Conservation (phyloP, 2,113 vertebrate species). For the Megaceryle maxima region DNA sequence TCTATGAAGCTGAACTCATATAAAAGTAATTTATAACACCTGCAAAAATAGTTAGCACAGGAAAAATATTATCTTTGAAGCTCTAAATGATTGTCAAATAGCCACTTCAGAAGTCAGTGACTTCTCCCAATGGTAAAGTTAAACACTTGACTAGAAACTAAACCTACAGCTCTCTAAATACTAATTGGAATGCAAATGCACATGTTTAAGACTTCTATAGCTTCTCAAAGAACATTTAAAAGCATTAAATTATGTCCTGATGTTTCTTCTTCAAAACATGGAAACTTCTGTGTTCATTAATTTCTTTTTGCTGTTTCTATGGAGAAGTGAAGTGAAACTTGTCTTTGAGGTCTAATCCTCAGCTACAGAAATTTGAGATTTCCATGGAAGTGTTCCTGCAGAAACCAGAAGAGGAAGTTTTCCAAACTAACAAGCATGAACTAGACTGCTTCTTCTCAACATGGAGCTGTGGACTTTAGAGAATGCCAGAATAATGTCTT, state of each 20-base stretch:
- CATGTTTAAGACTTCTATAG: background rate
- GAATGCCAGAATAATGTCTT: background rate
- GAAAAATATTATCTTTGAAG: background rate
- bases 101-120: background rate
- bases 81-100: conserved; percentile 39
- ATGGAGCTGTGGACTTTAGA: background rate
- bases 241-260: background rate
- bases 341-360: background rate
- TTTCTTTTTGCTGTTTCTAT: background rate
- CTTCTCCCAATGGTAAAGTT: background rate
- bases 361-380: background rate
- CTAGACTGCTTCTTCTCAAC: background rate
- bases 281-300: background rate
- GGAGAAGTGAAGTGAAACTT: conserved; percentile 9
- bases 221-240: conserved; percentile 23
- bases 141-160: background rate
- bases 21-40: conserved; percentile 4
- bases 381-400: background rate
- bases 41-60: conserved; percentile 18
- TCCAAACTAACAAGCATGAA: background rate
- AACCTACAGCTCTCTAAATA: background rate
- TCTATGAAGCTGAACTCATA: background rate
- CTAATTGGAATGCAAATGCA: background rate
- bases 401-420: background rate
- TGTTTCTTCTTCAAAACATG: background rate